These are phyloP conservation scores for Lordiphosa fenestrarum DNA, from an alignment of 2,888 invertebrate genomes.

Conservation along the genomic window DNA sequence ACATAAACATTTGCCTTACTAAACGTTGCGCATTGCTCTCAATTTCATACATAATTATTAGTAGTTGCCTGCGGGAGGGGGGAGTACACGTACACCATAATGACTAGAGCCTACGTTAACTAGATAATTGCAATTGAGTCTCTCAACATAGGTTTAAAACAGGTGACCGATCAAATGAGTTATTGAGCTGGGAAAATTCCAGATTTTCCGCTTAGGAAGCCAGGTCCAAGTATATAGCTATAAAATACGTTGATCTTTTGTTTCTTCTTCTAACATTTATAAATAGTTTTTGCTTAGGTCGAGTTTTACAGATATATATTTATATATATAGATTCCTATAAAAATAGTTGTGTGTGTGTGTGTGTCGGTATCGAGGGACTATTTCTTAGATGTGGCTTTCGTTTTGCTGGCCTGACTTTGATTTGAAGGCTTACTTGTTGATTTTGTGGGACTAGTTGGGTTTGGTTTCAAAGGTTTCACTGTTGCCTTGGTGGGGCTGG, in stretches of 20 bases:
- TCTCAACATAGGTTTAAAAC: constrained; percentile 33
- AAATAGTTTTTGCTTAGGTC: constrained; percentile 36
- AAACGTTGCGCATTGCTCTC: constrained; percentile 56
- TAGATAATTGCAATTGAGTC: constrained; percentile 61
- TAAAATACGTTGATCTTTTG: constrained; percentile 31
- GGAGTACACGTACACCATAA: no score
- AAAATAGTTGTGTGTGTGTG: constrained; percentile 43
- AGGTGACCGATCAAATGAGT: constrained; percentile 9
- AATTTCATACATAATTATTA: constrained; percentile 28
- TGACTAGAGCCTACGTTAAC: constrained; percentile 56
- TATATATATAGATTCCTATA: constrained; percentile 44
- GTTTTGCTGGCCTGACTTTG: constrained; percentile 38
- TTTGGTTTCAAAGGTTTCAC: constrained; percentile 24
- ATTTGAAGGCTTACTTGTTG: constrained; percentile 27
- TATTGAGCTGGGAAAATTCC: neutral
- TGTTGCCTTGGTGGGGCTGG: constrained; percentile 32
- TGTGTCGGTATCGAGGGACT: constrained; percentile 25
- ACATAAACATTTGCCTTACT: no score
- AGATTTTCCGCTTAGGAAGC: neutral
- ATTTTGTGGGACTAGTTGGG: constrained; percentile 45
- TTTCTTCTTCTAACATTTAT: constrained; percentile 22
- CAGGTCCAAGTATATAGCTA: constrained; percentile 23
- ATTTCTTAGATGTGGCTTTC: constrained; percentile 56
- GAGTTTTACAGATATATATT: constrained; percentile 3
- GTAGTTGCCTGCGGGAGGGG: constrained; percentile 2